phyloP scores from a whole-genome alignment of 2,888 invertebrate species.

The Bellardia bayeri region DNA sequence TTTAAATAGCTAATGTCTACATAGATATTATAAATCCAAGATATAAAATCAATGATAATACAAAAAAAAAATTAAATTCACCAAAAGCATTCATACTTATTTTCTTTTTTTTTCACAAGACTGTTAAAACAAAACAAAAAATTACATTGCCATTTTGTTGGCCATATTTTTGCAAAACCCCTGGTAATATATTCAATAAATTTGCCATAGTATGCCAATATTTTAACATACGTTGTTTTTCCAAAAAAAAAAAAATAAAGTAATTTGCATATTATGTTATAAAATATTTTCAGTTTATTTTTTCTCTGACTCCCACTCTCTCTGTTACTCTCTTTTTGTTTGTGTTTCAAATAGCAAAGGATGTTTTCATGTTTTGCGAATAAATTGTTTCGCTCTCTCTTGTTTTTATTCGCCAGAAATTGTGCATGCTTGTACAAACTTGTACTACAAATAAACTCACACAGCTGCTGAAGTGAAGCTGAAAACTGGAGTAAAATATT shows the following conservation, averaged over 20 bases:
- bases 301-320: not conserved
- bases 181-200: conserved; percentile 71
- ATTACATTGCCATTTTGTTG: conserved; percentile 61
- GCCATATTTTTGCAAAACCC: conserved; percentile 64
- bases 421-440: not conserved
- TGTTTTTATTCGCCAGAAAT: conserved; percentile 2
- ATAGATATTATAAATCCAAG: conserved; percentile 47
- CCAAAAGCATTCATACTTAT: not conserved
- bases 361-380: conserved; percentile 51
- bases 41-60: conserved; percentile 62
- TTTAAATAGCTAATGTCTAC: conserved; percentile 38
- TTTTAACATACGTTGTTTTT: conserved; percentile 69
- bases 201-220: conserved; percentile 70
- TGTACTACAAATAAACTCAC: conserved; percentile 42
- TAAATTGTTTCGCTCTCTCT: conserved; percentile 19
- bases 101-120: not conserved
- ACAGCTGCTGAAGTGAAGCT: conserved; percentile 29
- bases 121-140: conserved; percentile 51
- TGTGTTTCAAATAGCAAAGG: not conserved
- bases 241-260: not conserved
- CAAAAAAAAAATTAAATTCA: conserved; percentile 7
- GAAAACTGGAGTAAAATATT: conserved; percentile 1
- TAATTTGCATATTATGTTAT: conserved; percentile 71
- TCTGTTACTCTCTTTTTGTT: not conserved
- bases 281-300: conserved; percentile 58